These are phyloP conservation scores for Dysdera silvatica DNA, from an alignment of 1,140 invertebrate species.

Conservation along the genomic window DNA sequence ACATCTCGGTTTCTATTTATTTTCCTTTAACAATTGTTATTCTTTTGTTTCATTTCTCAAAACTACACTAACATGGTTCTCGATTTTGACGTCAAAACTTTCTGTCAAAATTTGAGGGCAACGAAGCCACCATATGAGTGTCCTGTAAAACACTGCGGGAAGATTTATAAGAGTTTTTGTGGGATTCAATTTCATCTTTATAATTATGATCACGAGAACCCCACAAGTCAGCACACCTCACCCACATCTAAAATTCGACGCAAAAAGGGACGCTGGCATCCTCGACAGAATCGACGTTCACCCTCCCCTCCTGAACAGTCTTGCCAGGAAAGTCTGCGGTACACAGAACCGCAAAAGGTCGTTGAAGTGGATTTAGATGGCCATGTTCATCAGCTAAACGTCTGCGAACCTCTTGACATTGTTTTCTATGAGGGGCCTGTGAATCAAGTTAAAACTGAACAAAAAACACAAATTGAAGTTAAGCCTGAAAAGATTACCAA, in stretches of 20 bases:
- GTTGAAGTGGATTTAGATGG: constrained; percentile 75
- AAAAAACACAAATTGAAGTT: constrained; percentile 12
- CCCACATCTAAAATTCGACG: constrained; percentile 18
- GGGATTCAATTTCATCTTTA: constrained; percentile 77
- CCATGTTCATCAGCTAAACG: constrained; percentile 49
- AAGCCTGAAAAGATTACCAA: constrained; percentile 24
- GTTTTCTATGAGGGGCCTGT: constrained; percentile 25
- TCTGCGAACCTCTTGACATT: constrained; percentile 48
- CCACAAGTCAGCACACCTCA: constrained; percentile 36
- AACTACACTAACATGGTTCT: constrained; percentile 51
- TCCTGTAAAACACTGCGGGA: constrained; percentile 70
- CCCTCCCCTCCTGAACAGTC: constrained; percentile 42
- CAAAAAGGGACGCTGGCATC: constrained; percentile 37
- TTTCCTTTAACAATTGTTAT: background rate
- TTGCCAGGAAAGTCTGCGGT: constrained; percentile 52
- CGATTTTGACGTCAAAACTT: constrained; percentile 74
- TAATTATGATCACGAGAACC: constrained; percentile 67
- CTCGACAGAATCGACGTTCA: constrained; percentile 37
- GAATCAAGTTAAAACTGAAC: constrained; percentile 16
- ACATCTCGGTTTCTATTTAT: background rate
- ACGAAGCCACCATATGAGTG: constrained; percentile 72
- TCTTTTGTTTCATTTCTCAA: background rate
- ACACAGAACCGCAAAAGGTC: constrained; percentile 68
- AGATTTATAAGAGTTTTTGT: constrained; percentile 73
- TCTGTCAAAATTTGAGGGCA: constrained; percentile 61